Conservation (phyloP, 2,797 vertebrate genomes). For the Cygnus olor region DNA sequence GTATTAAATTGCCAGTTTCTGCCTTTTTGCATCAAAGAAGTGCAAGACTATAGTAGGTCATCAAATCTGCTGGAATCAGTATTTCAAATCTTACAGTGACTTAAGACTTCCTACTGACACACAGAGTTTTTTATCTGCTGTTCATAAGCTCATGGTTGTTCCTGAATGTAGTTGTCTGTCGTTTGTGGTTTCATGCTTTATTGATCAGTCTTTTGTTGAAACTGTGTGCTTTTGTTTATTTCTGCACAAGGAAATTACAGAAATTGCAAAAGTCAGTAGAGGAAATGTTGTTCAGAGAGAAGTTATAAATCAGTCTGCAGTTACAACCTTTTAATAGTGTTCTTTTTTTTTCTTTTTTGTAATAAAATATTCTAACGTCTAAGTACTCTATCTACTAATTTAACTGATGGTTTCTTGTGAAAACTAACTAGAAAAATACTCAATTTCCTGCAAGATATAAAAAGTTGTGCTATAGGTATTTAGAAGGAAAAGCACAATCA, state of each 20-base stretch:
- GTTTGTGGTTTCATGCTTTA: slow-evolving; percentile 32
- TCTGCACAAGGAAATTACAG: slow-evolving; percentile 78
- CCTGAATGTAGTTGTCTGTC: slow-evolving; percentile 30
- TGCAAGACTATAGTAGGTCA: background rate
- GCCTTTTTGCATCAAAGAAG: background rate
- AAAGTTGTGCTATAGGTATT: background rate
- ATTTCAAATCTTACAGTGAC: background rate
- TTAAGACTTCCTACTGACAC: background rate
- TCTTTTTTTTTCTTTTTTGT: background rate
- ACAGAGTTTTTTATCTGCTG: slow-evolving; percentile 13
- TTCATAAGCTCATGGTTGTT: background rate
- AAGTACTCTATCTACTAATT: background rate
- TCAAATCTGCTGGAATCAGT: slow-evolving; percentile 32
- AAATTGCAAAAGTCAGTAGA: slow-evolving; percentile 73
- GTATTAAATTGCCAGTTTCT: background rate
- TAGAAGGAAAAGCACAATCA: background rate
- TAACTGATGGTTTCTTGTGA: background rate
- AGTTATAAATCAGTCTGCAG: background rate
- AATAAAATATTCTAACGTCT: background rate
- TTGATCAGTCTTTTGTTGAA: slow-evolving; percentile 46
- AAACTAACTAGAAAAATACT: background rate
- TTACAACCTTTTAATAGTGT: background rate
- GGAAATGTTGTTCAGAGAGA: slow-evolving; percentile 48
- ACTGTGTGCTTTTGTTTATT: slow-evolving; percentile 80
- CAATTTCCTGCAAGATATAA: background rate